Conservation (phyloP, 2,113 vertebrate genomes). For the Ibidorhyncha struthersii region DNA sequence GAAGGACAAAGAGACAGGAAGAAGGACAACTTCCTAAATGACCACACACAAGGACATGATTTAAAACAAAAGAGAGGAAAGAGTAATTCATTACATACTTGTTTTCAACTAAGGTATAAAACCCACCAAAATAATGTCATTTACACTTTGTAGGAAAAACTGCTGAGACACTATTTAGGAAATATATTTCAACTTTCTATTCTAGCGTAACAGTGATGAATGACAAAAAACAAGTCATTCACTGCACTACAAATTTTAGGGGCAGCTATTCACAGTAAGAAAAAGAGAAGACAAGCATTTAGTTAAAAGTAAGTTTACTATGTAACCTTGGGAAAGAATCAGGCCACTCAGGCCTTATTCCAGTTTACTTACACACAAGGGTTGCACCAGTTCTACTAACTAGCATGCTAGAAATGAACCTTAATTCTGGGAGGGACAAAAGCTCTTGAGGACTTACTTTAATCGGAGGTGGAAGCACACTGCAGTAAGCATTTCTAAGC, state of each 20-base stretch:
- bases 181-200: background rate
- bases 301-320: background rate
- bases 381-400: background rate
- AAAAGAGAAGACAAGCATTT: background rate
- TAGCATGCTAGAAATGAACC: background rate
- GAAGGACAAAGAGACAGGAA: background rate
- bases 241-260: background rate
- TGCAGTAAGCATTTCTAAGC: background rate
- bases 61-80: background rate
- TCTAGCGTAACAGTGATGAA: background rate
- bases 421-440: background rate
- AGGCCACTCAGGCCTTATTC: background rate
- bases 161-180: background rate
- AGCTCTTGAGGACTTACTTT: background rate
- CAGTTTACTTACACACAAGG: background rate
- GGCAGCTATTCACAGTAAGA: background rate
- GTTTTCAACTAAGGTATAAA: background rate
- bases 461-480: background rate
- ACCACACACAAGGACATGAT: background rate
- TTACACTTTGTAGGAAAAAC: background rate
- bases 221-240: background rate
- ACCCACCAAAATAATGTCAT: background rate
- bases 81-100: background rate
- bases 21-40: background rate
- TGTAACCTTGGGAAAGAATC: background rate